A percentile compares a stretch with the other conserved stretches of the same genome.
phyloP scores from a whole-genome alignment of 2,113 vertebrate genomes.

The Scophthalmus maximus region DNA sequence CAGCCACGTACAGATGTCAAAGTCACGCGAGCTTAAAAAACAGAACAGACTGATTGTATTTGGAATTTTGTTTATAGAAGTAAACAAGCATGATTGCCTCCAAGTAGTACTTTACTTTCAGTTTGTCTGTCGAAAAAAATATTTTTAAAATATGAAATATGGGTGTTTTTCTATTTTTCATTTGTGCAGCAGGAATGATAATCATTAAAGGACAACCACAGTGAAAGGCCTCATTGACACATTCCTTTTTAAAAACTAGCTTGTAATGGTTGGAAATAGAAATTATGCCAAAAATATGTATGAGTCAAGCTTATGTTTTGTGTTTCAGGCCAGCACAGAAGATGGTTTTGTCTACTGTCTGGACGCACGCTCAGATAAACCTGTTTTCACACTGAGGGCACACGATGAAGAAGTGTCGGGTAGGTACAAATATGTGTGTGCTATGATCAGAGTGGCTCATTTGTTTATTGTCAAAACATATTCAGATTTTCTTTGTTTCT shows the following conservation, averaged over 20 bases:
- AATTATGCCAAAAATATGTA: neutral
- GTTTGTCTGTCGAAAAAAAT: too few species aligned
- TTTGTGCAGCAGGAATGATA: too few species aligned
- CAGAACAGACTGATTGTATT: too few species aligned
- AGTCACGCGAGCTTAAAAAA: too few species aligned
- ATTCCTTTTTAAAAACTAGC: neutral
- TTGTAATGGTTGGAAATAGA: neutral
- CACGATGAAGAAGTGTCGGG: conserved; percentile 95
- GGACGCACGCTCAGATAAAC: conserved; percentile 95
- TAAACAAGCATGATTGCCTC: too few species aligned
- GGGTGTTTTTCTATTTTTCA: too few species aligned
- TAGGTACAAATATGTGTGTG: conserved; percentile 62
- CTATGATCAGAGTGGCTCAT: neutral
- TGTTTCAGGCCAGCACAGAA: conserved; percentile 92
- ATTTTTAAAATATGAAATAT: too few species aligned
- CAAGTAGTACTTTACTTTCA: too few species aligned
- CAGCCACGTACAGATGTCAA: too few species aligned
- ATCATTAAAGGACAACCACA: neutral
- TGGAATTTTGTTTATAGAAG: too few species aligned
- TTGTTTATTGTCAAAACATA: neutral
- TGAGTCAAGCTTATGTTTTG: neutral
- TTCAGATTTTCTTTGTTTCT: neutral
- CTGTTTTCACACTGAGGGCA: conserved; percentile 93
- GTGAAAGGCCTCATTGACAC: too few species aligned
- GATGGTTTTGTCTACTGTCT: conserved; percentile 97